These are phyloP conservation scores for Pleuronectes platessa DNA, from an alignment of 2,113 vertebrate species.

Conservation along the genomic window DNA sequence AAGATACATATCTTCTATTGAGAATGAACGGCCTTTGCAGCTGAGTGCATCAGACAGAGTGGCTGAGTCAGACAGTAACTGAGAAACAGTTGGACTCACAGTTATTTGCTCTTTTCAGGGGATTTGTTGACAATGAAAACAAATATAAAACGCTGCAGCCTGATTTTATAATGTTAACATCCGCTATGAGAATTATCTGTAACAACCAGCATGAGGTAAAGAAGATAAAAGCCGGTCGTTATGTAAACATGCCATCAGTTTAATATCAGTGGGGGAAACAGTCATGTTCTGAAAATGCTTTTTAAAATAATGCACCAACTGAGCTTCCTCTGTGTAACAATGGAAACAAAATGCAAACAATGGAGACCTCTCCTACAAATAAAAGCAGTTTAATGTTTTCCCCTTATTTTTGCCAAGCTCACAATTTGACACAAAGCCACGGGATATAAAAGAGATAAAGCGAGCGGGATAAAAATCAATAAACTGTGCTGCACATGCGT, in stretches of 20 bases:
- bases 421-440: slow-evolving; percentile 62
- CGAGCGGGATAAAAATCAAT: slow-evolving; percentile 51
- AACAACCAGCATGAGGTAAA: slow-evolving; percentile 5
- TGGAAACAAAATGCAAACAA: slow-evolving; percentile 20
- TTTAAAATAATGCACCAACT: not conserved
- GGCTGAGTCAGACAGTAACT: not conserved
- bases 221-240: slow-evolving; percentile 15
- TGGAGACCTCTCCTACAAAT: slow-evolving; percentile 22
- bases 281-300: not conserved
- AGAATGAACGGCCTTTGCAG: not conserved
- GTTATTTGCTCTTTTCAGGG: not conserved
- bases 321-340: slow-evolving; percentile 2
- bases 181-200: slow-evolving; percentile 13
- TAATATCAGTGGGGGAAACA: not conserved
- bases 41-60: not conserved
- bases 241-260: slow-evolving; percentile 10
- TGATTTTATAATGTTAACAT: slow-evolving; percentile 1
- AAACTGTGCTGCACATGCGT: slow-evolving; percentile 44
- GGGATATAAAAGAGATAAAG: slow-evolving; percentile 56
- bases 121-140: not conserved
- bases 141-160: not conserved
- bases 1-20: too few relatives aligned
- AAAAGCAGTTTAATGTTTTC: slow-evolving; percentile 20
- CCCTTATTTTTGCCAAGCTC: slow-evolving; percentile 33
- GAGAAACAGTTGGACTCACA: not conserved